phyloP scores from a whole-genome alignment of 1,140 invertebrate genomes.

The Bombus polaris region DNA sequence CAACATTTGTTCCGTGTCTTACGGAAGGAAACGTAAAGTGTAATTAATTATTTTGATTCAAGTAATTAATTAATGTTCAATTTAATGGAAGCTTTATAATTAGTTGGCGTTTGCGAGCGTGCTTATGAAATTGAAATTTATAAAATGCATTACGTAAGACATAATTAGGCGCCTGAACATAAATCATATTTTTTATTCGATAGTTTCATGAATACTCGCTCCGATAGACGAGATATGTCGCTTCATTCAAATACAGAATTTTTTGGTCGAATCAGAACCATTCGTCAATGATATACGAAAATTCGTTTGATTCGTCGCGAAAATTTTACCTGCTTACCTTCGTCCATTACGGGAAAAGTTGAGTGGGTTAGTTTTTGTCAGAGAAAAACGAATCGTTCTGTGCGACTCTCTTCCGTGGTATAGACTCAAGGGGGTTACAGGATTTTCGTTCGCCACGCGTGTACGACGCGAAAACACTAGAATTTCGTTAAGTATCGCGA shows the following conservation, averaged over 20 bases:
- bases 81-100: background rate
- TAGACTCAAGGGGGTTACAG: background rate
- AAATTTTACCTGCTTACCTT: background rate
- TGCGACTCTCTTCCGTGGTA: constrained; percentile 8
- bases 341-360: background rate
- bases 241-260: background rate
- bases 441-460: constrained; percentile 20
- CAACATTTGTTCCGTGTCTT: background rate
- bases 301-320: no score
- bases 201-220: no score
- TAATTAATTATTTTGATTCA: background rate
- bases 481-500: constrained; percentile 38
- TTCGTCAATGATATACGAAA: background rate
- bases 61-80: background rate
- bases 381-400: background rate
- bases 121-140: background rate
- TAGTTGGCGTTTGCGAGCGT: background rate
- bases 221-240: no score
- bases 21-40: background rate
- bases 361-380: background rate
- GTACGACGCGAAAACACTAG: constrained; percentile 3
- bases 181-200: background rate
- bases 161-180: background rate
- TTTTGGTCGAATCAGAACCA: no score
- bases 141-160: background rate